A percentile compares a stretch with the other conserved stretches of the same genome.
Conservation (phyloP, 2,888 invertebrate species). For the Coelogynopora nodosa region DNA sequence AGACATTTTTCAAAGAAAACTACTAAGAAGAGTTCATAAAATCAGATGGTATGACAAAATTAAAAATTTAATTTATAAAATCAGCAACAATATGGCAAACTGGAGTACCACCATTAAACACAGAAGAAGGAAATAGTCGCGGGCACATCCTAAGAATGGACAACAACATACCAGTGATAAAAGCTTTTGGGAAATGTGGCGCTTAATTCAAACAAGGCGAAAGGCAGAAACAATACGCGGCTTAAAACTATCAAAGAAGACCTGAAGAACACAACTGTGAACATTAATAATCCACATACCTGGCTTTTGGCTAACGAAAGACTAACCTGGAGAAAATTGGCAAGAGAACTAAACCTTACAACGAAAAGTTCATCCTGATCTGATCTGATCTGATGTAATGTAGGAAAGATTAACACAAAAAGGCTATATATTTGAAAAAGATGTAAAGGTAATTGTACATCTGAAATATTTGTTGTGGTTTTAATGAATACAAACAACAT, state of each 20-base stretch:
- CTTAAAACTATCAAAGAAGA: background rate
- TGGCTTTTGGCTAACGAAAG: background rate
- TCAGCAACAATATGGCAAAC: background rate
- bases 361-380: conserved; percentile 3
- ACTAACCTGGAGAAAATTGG: conserved; percentile 2
- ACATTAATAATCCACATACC: conserved; percentile 9
- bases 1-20: conserved; percentile 25
- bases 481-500: no score
- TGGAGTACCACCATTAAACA: background rate
- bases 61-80: background rate
- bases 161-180: background rate
- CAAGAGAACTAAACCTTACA: background rate
- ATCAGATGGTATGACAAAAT: background rate
- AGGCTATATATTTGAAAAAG: no score
- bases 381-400: no score
- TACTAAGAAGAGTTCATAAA: conserved; percentile 13
- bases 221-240: conserved; percentile 14
- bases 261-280: background rate
- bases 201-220: background rate
- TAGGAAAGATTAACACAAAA: no score
- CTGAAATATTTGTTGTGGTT: no score
- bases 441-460: no score
- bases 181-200: background rate
- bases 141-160: background rate
- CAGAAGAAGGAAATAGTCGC: background rate